These are phyloP conservation scores for Prorops nasuta DNA, from an alignment of 1,140 invertebrate species.

Conservation along the genomic window DNA sequence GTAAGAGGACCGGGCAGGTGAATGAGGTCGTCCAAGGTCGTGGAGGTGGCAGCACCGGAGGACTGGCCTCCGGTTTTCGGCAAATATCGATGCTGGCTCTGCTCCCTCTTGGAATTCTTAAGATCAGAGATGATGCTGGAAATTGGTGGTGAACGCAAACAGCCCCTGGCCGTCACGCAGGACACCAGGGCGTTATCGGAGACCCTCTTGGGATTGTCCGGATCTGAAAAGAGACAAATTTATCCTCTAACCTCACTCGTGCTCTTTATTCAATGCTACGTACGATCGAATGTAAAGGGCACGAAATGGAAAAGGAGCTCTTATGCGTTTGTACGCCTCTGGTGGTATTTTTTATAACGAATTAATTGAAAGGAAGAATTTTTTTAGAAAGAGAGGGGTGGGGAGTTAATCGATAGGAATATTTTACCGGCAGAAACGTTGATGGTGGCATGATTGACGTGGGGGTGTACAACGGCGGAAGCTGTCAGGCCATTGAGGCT, in stretches of 20 bases:
- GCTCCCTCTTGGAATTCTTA: constrained; percentile 40
- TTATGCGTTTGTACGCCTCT: no score
- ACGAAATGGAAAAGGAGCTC: no score
- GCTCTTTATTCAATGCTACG: no score
- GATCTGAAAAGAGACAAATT: constrained; percentile 32
- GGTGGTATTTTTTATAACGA: no score
- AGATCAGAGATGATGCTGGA: constrained; percentile 47
- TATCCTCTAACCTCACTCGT: no score
- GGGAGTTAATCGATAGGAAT: no score
- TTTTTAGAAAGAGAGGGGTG: no score
- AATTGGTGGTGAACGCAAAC: constrained; percentile 44
- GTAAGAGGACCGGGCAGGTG: constrained; percentile 88
- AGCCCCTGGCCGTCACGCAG: constrained; percentile 48
- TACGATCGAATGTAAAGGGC: no score
- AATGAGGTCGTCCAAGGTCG: constrained; percentile 82
- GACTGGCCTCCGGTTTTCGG: constrained; percentile 22
- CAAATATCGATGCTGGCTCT: constrained; percentile 42
- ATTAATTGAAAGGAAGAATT: no score
- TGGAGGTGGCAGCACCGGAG: constrained; percentile 8
- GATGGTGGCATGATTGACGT: constrained; percentile 43
- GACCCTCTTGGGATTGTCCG: constrained; percentile 44
- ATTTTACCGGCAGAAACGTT: no score
- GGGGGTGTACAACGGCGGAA: constrained; percentile 51
- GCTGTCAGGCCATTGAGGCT: constrained; percentile 48
- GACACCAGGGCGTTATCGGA: constrained; percentile 49